Conservation (phyloP, 2,113 vertebrate species). For the Ploceus nigricollis region DNA sequence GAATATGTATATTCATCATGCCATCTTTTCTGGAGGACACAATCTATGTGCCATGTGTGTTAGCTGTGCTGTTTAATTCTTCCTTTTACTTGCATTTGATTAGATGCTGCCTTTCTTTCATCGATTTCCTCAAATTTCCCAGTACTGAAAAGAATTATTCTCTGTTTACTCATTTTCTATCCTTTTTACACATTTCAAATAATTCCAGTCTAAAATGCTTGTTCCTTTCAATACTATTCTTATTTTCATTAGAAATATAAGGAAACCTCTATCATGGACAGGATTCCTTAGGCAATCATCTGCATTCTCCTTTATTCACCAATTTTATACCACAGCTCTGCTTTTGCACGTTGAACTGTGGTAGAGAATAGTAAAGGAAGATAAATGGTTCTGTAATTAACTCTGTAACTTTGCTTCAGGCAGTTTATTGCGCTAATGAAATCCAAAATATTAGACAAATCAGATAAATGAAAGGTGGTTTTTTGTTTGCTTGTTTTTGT, state of each 20-base stretch:
- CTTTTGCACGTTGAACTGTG: neutral
- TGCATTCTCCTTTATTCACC: neutral
- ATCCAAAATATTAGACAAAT: neutral
- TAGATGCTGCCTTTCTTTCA: neutral
- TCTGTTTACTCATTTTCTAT: neutral
- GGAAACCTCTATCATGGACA: neutral
- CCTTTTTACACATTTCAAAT: neutral
- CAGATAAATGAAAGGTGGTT: neutral
- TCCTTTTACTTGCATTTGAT: neutral
- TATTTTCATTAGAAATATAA: neutral
- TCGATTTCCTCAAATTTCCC: neutral
- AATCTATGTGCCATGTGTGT: neutral
- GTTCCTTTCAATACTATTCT: neutral
- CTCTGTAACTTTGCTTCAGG: neutral
- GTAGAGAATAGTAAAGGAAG: neutral
- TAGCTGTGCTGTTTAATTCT: neutral
- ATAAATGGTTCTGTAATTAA: slow-evolving; percentile 16
- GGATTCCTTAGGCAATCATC: neutral
- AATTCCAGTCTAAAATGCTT: neutral
- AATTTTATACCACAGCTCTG: neutral
- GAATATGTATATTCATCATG: neutral
- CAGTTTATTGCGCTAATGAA: neutral
- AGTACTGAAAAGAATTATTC: neutral
- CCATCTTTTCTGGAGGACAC: neutral
- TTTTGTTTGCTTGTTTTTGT: neutral